Conservation (phyloP, 2,113 vertebrate species). For the Oreochromis tanganicae region DNA sequence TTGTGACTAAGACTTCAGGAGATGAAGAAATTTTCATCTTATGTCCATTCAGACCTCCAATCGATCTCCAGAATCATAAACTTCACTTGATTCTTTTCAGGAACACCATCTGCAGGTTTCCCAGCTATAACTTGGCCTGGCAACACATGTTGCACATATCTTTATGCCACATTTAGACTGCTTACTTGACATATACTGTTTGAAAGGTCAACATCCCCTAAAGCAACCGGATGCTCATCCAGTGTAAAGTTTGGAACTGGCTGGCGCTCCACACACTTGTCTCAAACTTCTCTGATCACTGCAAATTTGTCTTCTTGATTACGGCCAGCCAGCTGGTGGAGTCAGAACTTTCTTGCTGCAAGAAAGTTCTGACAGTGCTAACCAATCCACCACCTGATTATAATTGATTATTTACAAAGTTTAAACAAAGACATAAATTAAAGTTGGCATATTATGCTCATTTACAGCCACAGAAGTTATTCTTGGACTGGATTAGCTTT, state of each 20-base stretch:
- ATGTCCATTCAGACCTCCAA: background rate
- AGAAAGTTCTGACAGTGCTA: background rate
- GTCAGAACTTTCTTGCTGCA: background rate
- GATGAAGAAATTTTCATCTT: background rate
- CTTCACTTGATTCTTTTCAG: background rate
- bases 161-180: background rate
- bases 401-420: background rate
- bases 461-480: background rate
- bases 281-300: rapidly evolving
- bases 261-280: background rate
- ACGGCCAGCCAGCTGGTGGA: background rate
- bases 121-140: background rate
- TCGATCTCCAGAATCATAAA: rapidly evolving
- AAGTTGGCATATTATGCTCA: background rate
- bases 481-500: background rate
- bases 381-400: background rate
- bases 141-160: background rate
- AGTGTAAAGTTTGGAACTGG: background rate
- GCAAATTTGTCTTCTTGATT: background rate
- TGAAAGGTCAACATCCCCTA: background rate
- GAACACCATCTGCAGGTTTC: background rate
- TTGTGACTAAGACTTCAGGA: background rate
- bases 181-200: rapidly evolving
- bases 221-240: rapidly evolving
- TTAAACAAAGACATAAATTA: background rate